phyloP scores from a whole-genome alignment of 1,140 invertebrate genomes.

The Coelopa frigida region DNA sequence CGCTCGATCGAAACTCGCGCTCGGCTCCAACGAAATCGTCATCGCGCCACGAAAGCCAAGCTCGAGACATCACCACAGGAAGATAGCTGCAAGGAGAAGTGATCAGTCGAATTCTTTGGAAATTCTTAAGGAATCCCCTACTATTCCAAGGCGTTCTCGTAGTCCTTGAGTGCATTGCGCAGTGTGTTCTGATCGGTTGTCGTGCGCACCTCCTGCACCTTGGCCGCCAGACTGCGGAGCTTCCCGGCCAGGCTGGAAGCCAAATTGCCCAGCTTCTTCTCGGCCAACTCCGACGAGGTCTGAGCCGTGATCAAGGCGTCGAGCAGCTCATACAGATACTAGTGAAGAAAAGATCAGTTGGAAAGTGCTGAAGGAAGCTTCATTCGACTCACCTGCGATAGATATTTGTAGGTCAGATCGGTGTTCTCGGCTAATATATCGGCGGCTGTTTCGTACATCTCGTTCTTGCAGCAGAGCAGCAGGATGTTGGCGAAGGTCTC shows the following conservation, averaged over 20 bases:
- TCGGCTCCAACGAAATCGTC: constrained; percentile 94
- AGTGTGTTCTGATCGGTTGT: constrained; percentile 83
- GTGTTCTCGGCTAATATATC: constrained; percentile 97
- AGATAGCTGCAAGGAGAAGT: constrained; percentile 53
- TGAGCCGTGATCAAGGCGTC: constrained; percentile 97
- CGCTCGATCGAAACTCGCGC: constrained; percentile 90
- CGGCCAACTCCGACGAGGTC: constrained; percentile 94
- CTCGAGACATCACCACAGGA: constrained; percentile 97
- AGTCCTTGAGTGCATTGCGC: constrained; percentile 85
- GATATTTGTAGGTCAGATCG: constrained; percentile 92
- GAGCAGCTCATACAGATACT: constrained; percentile 83
- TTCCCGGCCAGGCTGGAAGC: constrained; percentile 85
- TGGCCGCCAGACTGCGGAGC: constrained; percentile 86
- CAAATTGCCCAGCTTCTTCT: constrained; percentile 93
- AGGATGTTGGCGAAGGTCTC: constrained; percentile 97
- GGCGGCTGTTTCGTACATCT: constrained; percentile 95
- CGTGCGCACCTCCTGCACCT: constrained; percentile 82
- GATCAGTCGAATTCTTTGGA: too few relatives aligned
- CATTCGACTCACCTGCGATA: constrained; percentile 65
- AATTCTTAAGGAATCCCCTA: constrained; percentile 12
- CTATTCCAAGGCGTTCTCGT: constrained; percentile 82
- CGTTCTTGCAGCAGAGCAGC: constrained; percentile 93
- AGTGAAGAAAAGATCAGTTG: constrained; percentile 36
- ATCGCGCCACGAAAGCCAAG: constrained; percentile 97
- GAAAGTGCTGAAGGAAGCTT: neutral